Conservation (phyloP, 2,113 vertebrate genomes). For the Geococcyx californianus region DNA sequence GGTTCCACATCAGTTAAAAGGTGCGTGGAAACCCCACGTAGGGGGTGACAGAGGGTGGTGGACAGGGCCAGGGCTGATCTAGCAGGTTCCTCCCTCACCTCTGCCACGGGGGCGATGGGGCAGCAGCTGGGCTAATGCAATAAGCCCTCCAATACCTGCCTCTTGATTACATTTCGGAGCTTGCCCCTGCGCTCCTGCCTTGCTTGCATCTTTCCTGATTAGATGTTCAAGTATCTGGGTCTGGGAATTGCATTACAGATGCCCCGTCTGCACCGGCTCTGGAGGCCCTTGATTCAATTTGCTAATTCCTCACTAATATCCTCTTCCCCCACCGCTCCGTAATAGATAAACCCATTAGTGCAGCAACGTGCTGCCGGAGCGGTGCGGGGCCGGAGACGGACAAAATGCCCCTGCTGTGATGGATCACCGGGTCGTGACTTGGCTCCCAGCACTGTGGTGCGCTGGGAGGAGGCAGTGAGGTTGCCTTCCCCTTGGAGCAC, state of each 20-base stretch:
- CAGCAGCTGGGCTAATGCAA: slow-evolving; percentile 7
- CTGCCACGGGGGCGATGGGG: neutral
- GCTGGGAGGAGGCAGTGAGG: neutral
- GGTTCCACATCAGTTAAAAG: neutral
- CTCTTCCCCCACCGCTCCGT: neutral
- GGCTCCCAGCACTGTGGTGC: fast-evolving
- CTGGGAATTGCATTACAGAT: slow-evolving; percentile 46
- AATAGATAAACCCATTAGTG: neutral
- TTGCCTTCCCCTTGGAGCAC: neutral
- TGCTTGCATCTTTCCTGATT: slow-evolving; percentile 1
- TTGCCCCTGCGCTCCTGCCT: neutral
- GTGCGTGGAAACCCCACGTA: neutral
- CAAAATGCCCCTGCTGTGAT: too few species aligned
- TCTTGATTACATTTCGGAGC: neutral
- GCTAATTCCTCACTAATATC: slow-evolving; percentile 23
- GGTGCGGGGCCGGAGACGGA: neutral
- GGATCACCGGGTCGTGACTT: neutral
- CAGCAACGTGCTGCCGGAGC: neutral
- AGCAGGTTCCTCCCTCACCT: neutral
- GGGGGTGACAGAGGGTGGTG: neutral
- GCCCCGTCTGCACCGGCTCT: neutral
- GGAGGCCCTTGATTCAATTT: slow-evolving; percentile 55
- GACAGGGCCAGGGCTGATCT: neutral
- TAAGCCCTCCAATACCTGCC: neutral
- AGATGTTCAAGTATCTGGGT: slow-evolving; percentile 32